A percentile compares a stretch with the other conserved stretches of the same genome.
phyloP scores from a whole-genome alignment of 2,113 vertebrate species.

The Microcebus jonahi region DNA sequence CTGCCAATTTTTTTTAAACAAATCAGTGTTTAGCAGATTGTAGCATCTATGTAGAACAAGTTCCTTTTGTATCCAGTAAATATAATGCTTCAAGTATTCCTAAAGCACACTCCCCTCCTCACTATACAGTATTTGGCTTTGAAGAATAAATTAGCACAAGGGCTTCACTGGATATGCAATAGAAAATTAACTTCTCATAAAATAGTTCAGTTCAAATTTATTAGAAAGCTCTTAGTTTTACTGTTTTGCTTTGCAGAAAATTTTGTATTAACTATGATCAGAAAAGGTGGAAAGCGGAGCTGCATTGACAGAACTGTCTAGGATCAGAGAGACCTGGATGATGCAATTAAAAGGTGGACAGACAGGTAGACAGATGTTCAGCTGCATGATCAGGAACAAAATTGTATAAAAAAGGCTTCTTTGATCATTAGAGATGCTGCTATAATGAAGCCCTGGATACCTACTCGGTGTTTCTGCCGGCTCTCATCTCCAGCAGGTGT shows the following conservation, averaged over 20 bases:
- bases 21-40: slow-evolving; percentile 7
- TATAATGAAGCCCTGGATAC: slow-evolving; percentile 74
- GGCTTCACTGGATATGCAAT: slow-evolving; percentile 32
- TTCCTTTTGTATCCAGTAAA: not conserved
- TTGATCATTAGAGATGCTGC: slow-evolving; percentile 78
- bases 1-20: not conserved
- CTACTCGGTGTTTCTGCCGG: slow-evolving; percentile 70
- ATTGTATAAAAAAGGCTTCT: slow-evolving; percentile 65
- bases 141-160: slow-evolving; percentile 67
- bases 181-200: slow-evolving; percentile 70
- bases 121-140: not conserved
- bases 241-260: slow-evolving; percentile 5
- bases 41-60: not conserved
- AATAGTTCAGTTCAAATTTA: slow-evolving; percentile 78
- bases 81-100: not conserved
- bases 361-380: slow-evolving; percentile 81
- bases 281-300: slow-evolving; percentile 60
- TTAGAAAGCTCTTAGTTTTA: slow-evolving; percentile 70
- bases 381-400: slow-evolving; percentile 73
- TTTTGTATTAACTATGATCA: slow-evolving; percentile 56
- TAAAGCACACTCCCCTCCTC: not conserved
- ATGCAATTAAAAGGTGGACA: slow-evolving; percentile 82
- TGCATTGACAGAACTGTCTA: slow-evolving; percentile 27
- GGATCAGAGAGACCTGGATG: slow-evolving; percentile 61
- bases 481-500: slow-evolving; percentile 74